Evolutionary conservation across 2,888 invertebrate species (phyloP), one percentile per base, ranked within the genome.

Genomic region (Drosophila imparisetae): DNA sequence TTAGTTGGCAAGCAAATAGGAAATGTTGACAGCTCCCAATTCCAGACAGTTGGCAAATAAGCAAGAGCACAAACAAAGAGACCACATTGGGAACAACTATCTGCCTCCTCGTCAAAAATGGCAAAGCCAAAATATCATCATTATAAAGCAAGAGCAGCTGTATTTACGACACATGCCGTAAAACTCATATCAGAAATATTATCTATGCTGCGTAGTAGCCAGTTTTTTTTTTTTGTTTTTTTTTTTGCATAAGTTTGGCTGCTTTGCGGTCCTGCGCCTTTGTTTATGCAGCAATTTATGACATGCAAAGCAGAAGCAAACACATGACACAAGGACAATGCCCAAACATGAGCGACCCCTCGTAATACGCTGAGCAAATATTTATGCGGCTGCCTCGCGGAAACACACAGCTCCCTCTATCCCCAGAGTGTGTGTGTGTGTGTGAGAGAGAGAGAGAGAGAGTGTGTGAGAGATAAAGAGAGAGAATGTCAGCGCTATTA

Each of bases 281-380:
- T 84, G 79, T 84, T 87, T 84, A 81, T 87, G 82, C 79, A 84
- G 80, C 88, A 84, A 84, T 84, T 84, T 84, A 81, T 87, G 84
- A 68, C 88, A 87, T 87, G 85, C 86, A 84, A 84, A 84, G 71
- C 83, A 73, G 75, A 66, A 69, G 71, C 83, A 83, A 83, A 83
- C 86, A 83, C 57, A 77, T 70, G 76, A 75, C 72, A 75, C 69
- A 80, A 76, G 80, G 80, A 82, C 80, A 75, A 67, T 72, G 65
- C 45, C 62, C 78, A 81, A 81, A 78, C 69, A 73, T 64, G 75
- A 53, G 18, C 70, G 68, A 75, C 66, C 66, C 78, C 58, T 60
- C 66, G 54, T 80, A 86, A 86, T 86, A 72, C 85, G 85, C 63
- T 62, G 38, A 61, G 68, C 79, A 84, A 84, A 84, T 84, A 84